Base-by-base conservation (phyloP, 2,888 invertebrate species). In the Meiosimyza decipiens region DNA sequence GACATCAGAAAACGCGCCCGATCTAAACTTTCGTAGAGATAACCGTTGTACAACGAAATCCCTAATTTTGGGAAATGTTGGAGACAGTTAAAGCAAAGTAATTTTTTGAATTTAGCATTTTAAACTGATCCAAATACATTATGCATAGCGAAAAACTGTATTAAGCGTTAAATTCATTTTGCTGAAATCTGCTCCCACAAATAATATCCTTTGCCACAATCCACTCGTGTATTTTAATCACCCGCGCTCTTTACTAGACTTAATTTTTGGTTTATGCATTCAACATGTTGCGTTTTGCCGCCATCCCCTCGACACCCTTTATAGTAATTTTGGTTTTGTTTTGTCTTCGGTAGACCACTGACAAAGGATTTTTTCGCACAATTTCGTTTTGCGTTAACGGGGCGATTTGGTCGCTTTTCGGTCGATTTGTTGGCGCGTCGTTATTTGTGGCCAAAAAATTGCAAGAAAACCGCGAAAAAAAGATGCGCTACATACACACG, bases 211-310 rank as follows among this genome's bases (percentile, higher is more conserved):
- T 9, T 40, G 40, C 6, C 40, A 40, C 9, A 40, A 40, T 40
- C 40, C 57, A 22, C 57, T 11, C 57, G 18, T 28, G 15, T 18
- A 28, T 28, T 57, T 57, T 18, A 62, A 62, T 62, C 62, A 40
- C 62, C 40, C 40, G 28, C 28, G 57, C 57, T 3, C 40, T 47
- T 40, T 9, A 18, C 16, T 47, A 40, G 63, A 49, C 63, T 63
- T 47, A 63, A 63, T 40, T 33, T 52, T 66, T 66, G 66, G 66
- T 57, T 67, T 67, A 67, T 67, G 67, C 49, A 22, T 55, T 57
- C 67, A 67, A 47, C 55, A 67, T 55, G 67, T 67, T 67, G 67
- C 67, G 40, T 67, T 40, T 15, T 18, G 33, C 16, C 66, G 9
- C 16, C 2, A n/a, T 28, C 65, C 16, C 18, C 47, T 16, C 49